phyloP scores from a whole-genome alignment of 2,113 vertebrate species.

The Oreochromis tanganicae region DNA sequence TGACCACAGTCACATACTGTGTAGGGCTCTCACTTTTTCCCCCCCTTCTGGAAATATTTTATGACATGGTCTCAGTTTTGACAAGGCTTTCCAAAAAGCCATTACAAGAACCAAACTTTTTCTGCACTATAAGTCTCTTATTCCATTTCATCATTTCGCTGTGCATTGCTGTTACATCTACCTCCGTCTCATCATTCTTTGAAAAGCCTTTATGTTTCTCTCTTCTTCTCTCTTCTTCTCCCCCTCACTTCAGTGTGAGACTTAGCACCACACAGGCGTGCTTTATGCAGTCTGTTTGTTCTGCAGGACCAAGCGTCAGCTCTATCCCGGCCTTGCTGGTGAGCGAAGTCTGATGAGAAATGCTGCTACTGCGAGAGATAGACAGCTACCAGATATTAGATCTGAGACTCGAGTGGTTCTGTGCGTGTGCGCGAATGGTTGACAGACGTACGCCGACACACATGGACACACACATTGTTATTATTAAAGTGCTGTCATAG shows the following conservation, averaged over 20 bases:
- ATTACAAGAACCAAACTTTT: background rate
- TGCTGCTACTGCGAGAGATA: background rate
- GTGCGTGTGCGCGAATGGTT: background rate
- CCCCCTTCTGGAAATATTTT: conserved; percentile 14
- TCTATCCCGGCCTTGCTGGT: background rate
- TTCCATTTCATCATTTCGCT: conserved; percentile 16
- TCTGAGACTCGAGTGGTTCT: background rate
- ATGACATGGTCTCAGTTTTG: conserved; percentile 24
- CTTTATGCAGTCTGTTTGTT: conserved; percentile 49
- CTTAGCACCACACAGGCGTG: conserved; percentile 41
- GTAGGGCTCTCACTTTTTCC: background rate
- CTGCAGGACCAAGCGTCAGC: conserved; percentile 9
- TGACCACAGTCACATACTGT: conserved; percentile 9
- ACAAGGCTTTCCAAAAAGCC: conserved; percentile 2
- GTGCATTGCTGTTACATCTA: background rate
- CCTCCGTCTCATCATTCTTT: background rate
- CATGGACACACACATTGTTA: background rate
- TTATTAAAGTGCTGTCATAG: background rate
- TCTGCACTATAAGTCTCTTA: background rate
- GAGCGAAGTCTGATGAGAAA: background rate
- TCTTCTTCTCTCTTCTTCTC: background rate
- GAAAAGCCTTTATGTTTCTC: background rate
- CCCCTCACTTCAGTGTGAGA: conserved; percentile 41
- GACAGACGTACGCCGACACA: background rate
- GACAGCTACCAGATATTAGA: background rate